These are phyloP conservation scores for Ectemnius cavifrons DNA, from an alignment of 2,888 invertebrate species.

Conservation along the genomic window DNA sequence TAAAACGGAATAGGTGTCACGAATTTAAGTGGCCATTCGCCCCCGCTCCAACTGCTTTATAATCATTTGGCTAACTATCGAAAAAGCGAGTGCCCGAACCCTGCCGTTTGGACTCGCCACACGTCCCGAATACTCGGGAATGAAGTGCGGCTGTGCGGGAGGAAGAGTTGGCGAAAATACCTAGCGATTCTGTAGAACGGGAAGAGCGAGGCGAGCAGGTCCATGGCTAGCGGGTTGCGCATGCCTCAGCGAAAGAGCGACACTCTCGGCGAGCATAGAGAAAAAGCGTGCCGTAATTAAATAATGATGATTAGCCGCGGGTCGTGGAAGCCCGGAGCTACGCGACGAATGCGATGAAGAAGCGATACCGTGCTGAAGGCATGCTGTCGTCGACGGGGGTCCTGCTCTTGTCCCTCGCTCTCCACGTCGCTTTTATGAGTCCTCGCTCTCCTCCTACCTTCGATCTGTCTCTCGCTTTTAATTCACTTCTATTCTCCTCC, in stretches of 20 bases:
- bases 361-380: constrained; percentile 69
- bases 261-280: constrained; percentile 37
- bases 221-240: constrained; percentile 17
- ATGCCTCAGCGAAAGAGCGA: constrained; percentile 41
- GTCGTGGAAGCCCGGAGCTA: constrained; percentile 64
- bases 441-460: background rate
- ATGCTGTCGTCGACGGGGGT: constrained; percentile 70
- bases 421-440: constrained; percentile 7
- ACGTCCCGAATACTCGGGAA: constrained; percentile 27
- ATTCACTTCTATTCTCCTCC: no score
- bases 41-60: background rate
- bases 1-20: background rate
- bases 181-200: constrained; percentile 1
- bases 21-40: background rate
- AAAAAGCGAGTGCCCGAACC: background rate
- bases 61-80: constrained; percentile 6
- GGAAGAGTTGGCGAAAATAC: constrained; percentile 37
- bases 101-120: constrained; percentile 5
- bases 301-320: constrained; percentile 73
- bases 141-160: background rate
- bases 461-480: no score
- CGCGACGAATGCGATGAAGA: constrained; percentile 74
- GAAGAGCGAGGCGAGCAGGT: constrained; percentile 2
- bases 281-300: constrained; percentile 72
- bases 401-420: constrained; percentile 38